Percentiles rank a stretch among this genome's conserved stretches.
These are phyloP conservation scores for Hipparchia sbordonii DNA, from an alignment of 2,888 invertebrate genomes.

Conservation along the genomic window DNA sequence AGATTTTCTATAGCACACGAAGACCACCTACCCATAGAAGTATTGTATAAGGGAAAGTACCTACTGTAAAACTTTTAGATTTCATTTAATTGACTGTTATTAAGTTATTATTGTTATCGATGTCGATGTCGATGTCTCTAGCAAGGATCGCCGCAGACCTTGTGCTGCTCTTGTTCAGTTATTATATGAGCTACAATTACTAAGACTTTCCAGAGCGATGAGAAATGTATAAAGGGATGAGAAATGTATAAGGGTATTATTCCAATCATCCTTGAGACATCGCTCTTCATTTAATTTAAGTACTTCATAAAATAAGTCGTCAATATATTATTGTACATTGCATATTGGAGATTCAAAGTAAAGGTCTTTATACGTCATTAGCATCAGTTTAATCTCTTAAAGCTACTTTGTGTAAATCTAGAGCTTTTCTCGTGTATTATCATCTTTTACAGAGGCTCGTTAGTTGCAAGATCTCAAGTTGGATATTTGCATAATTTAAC, in stretches of 20 bases:
- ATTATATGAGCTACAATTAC: no score
- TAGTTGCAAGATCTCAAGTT: no score
- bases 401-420: neutral
- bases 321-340: neutral
- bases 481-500: no score
- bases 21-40: no score
- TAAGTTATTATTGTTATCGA: neutral
- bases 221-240: neutral
- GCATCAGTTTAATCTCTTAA: neutral
- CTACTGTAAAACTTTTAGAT: no score
- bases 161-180: neutral
- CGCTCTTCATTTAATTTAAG: neutral
- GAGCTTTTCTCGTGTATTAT: no score
- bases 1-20: no score
- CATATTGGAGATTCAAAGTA: neutral
- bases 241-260: neutral
- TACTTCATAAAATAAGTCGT: neutral
- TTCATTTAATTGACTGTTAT: no score
- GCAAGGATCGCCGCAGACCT: neutral
- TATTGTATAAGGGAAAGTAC: no score
- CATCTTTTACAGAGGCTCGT: no score
- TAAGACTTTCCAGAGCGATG: neutral
- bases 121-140: neutral
- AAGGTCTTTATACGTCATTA: neutral
- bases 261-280: neutral